These are phyloP conservation scores for Dendrocopos noguchii DNA, from an alignment of 2,113 vertebrate genomes.

Conservation along the genomic window DNA sequence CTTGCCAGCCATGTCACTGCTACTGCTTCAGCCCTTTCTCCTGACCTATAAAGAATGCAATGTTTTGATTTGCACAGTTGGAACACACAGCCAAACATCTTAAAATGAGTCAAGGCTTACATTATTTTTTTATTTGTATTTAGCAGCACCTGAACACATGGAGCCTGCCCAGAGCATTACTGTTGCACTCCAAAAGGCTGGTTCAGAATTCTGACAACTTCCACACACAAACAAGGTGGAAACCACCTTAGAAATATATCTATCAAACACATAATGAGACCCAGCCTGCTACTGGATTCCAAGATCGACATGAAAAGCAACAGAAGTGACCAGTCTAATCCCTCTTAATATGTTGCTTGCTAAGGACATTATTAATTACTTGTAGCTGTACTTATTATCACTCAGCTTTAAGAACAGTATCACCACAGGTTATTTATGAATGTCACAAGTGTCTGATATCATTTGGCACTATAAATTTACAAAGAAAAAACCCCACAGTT, in stretches of 20 bases:
- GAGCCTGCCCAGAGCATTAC: neutral
- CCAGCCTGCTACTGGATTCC: neutral
- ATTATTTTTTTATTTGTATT: neutral
- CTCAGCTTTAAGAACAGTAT: neutral
- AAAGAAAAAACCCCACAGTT: neutral
- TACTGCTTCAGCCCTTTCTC: neutral
- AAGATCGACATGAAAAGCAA: neutral
- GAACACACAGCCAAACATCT: neutral
- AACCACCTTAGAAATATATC: neutral
- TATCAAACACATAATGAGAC: neutral
- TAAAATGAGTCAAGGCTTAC: neutral
- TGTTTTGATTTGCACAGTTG: neutral
- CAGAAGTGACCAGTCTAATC: neutral
- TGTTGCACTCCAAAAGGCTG: neutral
- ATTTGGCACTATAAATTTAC: neutral
- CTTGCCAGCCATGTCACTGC: neutral
- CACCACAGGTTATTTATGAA: neutral
- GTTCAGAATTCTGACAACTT: neutral
- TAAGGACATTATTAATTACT: neutral
- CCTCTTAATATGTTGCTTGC: neutral
- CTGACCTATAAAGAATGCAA: neutral
- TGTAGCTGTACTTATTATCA: neutral
- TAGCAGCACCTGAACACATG: neutral
- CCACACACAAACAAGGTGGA: neutral
- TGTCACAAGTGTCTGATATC: neutral